Percentiles rank a stretch among this genome's conserved stretches.
Evolutionary conservation across 2,888 invertebrate genomes (phyloP).

Genomic region (Mimumesa dahlbomi): DNA sequence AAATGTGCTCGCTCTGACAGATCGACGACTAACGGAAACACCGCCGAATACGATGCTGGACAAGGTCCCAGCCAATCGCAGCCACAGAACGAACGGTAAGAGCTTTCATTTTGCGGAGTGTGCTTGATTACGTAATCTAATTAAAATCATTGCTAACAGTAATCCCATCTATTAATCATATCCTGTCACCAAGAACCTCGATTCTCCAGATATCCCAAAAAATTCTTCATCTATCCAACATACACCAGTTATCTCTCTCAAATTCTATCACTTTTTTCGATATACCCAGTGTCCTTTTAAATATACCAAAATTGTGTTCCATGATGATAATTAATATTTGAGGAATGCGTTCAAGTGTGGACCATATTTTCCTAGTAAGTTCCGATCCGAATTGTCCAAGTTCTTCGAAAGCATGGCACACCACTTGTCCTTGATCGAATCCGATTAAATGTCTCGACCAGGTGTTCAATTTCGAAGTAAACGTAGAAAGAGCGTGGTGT

Average conservation of each 20-base stretch:
- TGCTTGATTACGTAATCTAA: slow-evolving; percentile 13
- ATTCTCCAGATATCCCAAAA: no score
- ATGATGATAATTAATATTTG: no score
- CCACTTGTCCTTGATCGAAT: background rate
- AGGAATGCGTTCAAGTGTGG: no score
- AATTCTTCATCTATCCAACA: no score
- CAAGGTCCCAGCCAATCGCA: slow-evolving; percentile 66
- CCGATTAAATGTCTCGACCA: background rate
- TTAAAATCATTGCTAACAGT: background rate
- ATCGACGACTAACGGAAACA: slow-evolving; percentile 65
- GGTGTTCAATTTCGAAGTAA: slow-evolving; percentile 46
- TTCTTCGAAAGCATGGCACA: background rate
- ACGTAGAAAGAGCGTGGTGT: slow-evolving; percentile 70
- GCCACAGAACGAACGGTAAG: slow-evolving; percentile 66
- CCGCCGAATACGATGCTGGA: slow-evolving; percentile 67
- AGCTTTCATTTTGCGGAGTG: slow-evolving; percentile 25
- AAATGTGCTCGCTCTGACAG: slow-evolving; percentile 76
- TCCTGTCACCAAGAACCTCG: no score
- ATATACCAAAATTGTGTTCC: no score
- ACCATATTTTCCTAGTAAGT: no score
- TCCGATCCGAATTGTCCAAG: no score
- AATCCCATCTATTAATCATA: no score
- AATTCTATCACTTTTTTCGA: no score
- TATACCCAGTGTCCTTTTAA: no score
- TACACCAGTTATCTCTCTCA: no score